Evolutionary conservation across 2,888 invertebrate species (phyloP).

Genomic region (Gasteruption jaculator): DNA sequence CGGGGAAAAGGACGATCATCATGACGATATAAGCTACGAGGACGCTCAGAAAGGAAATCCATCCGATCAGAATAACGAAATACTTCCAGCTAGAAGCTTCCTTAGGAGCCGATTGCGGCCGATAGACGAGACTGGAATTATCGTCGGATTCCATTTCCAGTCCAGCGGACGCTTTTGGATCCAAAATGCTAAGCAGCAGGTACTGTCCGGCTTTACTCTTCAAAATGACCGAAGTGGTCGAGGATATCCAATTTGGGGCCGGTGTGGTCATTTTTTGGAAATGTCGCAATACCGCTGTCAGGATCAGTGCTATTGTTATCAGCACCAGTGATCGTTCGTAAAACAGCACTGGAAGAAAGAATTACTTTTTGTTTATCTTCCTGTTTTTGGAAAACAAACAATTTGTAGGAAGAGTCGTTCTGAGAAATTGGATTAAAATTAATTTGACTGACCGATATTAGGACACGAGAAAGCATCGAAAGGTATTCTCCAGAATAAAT

Average conservation of each 20-base stretch:
- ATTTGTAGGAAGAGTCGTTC: background rate
- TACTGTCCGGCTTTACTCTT: constrained; percentile 36
- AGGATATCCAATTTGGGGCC: constrained; percentile 34
- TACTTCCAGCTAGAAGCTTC: constrained; percentile 33
- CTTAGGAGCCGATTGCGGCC: constrained; percentile 18
- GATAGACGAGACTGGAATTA: constrained; percentile 26
- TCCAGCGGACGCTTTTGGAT: constrained; percentile 34
- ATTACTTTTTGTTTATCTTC: background rate
- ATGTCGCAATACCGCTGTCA: constrained; percentile 27
- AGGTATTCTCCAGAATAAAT: constrained; percentile 58
- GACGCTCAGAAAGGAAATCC: constrained; percentile 32
- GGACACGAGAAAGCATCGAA: constrained; percentile 50
- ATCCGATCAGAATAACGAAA: constrained; percentile 31
- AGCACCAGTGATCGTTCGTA: constrained; percentile 35
- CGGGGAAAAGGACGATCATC: constrained; percentile 24
- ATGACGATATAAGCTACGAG: constrained; percentile 32
- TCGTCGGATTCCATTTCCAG: constrained; percentile 33
- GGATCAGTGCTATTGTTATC: constrained; percentile 26
- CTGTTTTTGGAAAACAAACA: background rate
- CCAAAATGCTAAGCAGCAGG: constrained; percentile 33
- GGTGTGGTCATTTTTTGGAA: constrained; percentile 25
- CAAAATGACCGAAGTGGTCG: constrained; percentile 26
- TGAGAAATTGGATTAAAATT: background rate
- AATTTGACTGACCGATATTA: constrained; percentile 31
- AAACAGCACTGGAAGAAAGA: constrained; percentile 39